Evolutionary conservation across 2,113 vertebrate genomes (phyloP).

Genomic region (Lipotes vexillifer): DNA sequence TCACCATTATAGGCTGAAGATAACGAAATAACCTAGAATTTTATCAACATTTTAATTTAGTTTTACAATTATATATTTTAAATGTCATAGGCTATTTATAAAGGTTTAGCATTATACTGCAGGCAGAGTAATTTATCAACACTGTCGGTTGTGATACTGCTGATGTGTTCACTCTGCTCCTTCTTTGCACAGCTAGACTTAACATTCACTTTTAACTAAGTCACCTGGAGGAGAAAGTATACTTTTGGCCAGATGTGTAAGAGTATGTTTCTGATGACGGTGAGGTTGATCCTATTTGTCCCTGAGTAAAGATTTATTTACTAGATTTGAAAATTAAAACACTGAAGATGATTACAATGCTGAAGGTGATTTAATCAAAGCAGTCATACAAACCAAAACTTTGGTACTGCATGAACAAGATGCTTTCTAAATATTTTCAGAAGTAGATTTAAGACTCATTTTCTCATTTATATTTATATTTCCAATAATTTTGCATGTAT

Average conservation of each 20-base stretch:
- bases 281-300: neutral
- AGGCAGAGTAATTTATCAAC: neutral
- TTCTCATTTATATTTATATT: neutral
- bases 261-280: neutral
- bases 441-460: neutral
- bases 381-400: neutral
- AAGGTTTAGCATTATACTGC: neutral
- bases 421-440: neutral
- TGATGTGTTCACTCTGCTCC: neutral
- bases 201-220: neutral
- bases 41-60: neutral
- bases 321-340: neutral
- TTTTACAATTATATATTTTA: neutral
- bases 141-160: fast-evolving
- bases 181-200: neutral
- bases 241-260: neutral
- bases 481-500: neutral
- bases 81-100: neutral
- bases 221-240: neutral
- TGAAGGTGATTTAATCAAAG: neutral
- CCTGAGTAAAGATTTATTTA: neutral
- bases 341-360: neutral
- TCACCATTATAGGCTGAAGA: neutral
- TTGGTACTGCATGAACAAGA: neutral
- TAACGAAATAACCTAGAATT: neutral